Percentiles rank a stretch among this genome's conserved stretches.
Conservation (phyloP, 2,797 vertebrate species). For the Rhinoraja longicauda region DNA sequence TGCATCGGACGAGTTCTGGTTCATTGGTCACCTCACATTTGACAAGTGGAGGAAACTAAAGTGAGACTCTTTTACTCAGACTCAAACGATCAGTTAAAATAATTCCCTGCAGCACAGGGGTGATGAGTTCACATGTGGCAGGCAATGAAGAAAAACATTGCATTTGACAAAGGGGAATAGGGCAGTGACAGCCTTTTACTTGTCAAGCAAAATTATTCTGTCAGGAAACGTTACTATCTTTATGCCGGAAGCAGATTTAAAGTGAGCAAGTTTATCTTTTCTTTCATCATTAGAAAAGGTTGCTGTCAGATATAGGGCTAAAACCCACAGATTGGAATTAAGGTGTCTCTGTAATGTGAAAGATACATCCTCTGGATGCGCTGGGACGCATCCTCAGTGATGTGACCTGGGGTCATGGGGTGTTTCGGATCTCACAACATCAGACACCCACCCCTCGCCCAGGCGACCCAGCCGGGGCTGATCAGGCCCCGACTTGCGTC, state of each 20-base stretch:
- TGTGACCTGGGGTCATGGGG: too few relatives aligned
- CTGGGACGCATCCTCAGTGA: too few relatives aligned
- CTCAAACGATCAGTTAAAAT: neutral
- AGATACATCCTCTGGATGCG: too few relatives aligned
- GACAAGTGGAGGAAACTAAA: neutral
- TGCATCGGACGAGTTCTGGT: neutral
- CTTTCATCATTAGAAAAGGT: neutral
- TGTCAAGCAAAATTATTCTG: neutral
- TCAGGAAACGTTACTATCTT: neutral
- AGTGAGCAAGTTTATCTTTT: neutral
- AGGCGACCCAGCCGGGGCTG: too few relatives aligned
- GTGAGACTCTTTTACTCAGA: neutral
- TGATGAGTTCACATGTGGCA: too few relatives aligned
- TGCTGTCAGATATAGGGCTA: neutral
- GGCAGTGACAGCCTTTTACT: neutral
- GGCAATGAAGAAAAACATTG: neutral
- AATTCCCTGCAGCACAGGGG: neutral
- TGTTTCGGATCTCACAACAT: too few relatives aligned
- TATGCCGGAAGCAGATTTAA: neutral
- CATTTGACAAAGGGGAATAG: neutral
- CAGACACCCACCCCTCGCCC: too few relatives aligned
- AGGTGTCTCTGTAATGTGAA: too few relatives aligned
- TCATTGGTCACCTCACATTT: neutral
- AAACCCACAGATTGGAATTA: too few relatives aligned
- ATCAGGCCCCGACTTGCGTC: too few relatives aligned